Conservation (phyloP, 2,797 vertebrate genomes). For the Lutjanus argentimaculatus region DNA sequence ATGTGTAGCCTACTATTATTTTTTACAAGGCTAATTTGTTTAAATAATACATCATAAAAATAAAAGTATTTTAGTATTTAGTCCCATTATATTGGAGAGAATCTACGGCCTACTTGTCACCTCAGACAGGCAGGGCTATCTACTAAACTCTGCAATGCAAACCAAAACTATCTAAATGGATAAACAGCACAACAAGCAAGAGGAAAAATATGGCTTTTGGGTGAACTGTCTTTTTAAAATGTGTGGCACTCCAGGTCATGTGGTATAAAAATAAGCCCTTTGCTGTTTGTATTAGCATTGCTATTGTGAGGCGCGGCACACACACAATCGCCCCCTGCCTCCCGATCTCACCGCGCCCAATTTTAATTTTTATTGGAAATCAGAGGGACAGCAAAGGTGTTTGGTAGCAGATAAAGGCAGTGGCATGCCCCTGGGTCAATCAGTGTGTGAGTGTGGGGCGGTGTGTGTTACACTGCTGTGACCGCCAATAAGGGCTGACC, state of each 20-base stretch:
- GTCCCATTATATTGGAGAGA: too few relatives aligned
- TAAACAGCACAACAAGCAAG: too few relatives aligned
- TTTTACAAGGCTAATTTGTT: too few relatives aligned
- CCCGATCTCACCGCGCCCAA: conserved; percentile 72
- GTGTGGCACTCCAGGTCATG: conserved; percentile 71
- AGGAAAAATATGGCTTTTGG: too few relatives aligned
- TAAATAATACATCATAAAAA: too few relatives aligned
- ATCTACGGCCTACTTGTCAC: too few relatives aligned
- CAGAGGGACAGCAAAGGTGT: conserved; percentile 85
- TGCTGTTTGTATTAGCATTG: conserved; percentile 79
- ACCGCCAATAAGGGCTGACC: conserved; percentile 76
- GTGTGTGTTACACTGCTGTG: conserved; percentile 71
- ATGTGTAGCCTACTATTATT: too few relatives aligned
- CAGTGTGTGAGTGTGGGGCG: conserved; percentile 58
- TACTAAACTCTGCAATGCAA: too few relatives aligned
- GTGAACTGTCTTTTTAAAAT: conserved; percentile 46
- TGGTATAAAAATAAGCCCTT: conserved; percentile 81
- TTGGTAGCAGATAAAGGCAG: conserved; percentile 84
- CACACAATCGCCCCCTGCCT: conserved; percentile 55
- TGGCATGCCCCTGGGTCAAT: conserved; percentile 72
- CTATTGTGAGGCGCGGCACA: conserved; percentile 70
- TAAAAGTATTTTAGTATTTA: too few relatives aligned
- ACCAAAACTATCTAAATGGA: too few relatives aligned
- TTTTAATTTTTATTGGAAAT: conserved; percentile 86
- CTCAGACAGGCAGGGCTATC: too few relatives aligned